A percentile compares a stretch with the other conserved stretches of the same genome.
phyloP scores from a whole-genome alignment of 2,113 vertebrate species.

The Melanocharis versteri region DNA sequence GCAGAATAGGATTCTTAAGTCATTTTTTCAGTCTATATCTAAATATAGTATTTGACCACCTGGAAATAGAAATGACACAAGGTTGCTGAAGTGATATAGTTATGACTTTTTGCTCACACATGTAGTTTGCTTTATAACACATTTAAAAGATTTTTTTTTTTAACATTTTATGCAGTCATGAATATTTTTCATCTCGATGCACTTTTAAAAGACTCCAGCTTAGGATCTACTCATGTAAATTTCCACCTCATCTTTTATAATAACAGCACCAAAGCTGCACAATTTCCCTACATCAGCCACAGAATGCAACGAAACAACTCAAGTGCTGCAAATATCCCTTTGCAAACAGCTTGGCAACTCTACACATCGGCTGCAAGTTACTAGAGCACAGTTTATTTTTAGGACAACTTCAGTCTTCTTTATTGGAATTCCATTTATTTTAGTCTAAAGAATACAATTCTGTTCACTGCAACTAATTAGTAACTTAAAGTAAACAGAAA shows the following conservation, averaged over 20 bases:
- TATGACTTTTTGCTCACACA: neutral
- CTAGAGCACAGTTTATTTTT: slow-evolving; percentile 24
- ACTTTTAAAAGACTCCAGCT: neutral
- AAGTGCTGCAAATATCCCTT: neutral
- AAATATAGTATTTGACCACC: neutral
- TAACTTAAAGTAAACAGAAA: slow-evolving; percentile 23
- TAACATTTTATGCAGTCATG: neutral
- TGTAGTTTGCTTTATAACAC: fast-evolving
- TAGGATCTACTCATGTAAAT: neutral
- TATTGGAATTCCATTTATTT: slow-evolving; percentile 30
- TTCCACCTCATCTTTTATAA: neutral
- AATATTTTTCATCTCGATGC: neutral
- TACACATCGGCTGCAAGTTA: neutral
- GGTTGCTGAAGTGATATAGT: neutral
- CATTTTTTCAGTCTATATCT: neutral
- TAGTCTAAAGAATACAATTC: slow-evolving; percentile 20
- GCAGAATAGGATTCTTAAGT: neutral
- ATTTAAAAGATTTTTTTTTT: neutral
- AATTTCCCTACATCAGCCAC: neutral
- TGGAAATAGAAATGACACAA: neutral
- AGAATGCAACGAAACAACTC: neutral
- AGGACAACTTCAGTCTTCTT: neutral
- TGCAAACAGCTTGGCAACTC: neutral
- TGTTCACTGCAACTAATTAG: slow-evolving; percentile 39
- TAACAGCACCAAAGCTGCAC: neutral